These are phyloP conservation scores for Teinopalpus imperialis DNA, from an alignment of 2,888 invertebrate genomes.

Conservation along the genomic window DNA sequence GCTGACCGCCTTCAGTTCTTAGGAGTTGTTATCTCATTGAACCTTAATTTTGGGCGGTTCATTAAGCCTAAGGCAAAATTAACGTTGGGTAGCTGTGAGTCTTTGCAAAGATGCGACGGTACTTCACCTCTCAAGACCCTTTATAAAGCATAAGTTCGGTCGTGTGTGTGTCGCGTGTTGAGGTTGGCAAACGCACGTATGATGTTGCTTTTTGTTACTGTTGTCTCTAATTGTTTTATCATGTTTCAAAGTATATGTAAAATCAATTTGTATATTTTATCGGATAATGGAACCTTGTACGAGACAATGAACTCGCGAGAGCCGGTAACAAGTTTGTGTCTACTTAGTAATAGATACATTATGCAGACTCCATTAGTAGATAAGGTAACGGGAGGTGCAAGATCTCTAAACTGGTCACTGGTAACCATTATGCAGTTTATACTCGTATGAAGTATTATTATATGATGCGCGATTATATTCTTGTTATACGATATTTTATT, in stretches of 20 bases:
- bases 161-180: too few species aligned
- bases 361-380: constrained; percentile 28
- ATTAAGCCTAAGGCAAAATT: too few species aligned
- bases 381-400: constrained; percentile 27
- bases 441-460: constrained; percentile 15
- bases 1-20: too few species aligned
- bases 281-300: constrained; percentile 19
- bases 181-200: too few species aligned
- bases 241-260: background rate
- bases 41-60: too few species aligned
- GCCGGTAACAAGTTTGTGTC: constrained; percentile 25
- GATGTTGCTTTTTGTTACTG: constrained; percentile 28
- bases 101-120: too few species aligned
- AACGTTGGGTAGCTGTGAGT: too few species aligned
- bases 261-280: constrained; percentile 12
- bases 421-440: constrained; percentile 19
- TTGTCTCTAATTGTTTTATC: background rate
- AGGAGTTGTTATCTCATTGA: too few species aligned
- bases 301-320: constrained; percentile 25
- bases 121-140: too few species aligned
- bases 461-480: background rate
- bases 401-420: constrained; percentile 25
- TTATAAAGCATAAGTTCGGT: too few species aligned
- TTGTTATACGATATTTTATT: too few species aligned
- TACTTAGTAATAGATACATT: constrained; percentile 29